Conservation (phyloP, 2,888 invertebrate species). For the Heliconius aoede region DNA sequence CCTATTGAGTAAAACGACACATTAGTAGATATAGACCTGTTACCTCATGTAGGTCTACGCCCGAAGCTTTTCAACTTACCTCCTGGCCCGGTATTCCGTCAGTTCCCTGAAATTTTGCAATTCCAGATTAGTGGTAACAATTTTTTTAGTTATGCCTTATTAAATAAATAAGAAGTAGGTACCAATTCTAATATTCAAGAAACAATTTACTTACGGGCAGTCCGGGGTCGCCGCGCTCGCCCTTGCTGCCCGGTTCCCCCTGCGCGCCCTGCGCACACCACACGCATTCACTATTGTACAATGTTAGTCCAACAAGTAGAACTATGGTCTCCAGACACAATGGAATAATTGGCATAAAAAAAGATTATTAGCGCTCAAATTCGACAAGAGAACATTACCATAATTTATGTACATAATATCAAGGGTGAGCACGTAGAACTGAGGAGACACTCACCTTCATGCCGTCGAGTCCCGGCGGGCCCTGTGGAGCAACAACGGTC, state of each 20-base stretch:
- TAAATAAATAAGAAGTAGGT: neutral
- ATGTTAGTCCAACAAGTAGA: neutral
- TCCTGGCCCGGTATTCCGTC: slow-evolving; percentile 96
- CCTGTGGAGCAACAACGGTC: slow-evolving; percentile 88
- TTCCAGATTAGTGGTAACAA: slow-evolving; percentile 17
- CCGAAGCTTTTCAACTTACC: slow-evolving; percentile 78
- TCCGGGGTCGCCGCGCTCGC: slow-evolving; percentile 96
- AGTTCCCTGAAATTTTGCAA: slow-evolving; percentile 88
- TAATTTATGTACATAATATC: neutral
- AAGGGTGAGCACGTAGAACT: neutral
- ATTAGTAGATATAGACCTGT: slow-evolving; percentile 35
- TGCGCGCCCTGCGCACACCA: slow-evolving; percentile 92
- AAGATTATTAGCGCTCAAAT: neutral
- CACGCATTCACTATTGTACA: slow-evolving; percentile 53
- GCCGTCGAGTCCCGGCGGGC: slow-evolving; percentile 96
- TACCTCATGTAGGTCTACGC: slow-evolving; percentile 37
- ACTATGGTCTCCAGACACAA: neutral
- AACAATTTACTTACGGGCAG: slow-evolving; percentile 89
- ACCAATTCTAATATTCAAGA: neutral
- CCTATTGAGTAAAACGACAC: slow-evolving; percentile 83
- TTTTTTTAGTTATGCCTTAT: neutral
- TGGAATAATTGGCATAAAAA: neutral
- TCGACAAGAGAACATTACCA: neutral
- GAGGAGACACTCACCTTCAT: slow-evolving; percentile 91
- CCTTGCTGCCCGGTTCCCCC: slow-evolving; percentile 95